A percentile compares a stretch with the other conserved stretches of the same genome.
Conservation (phyloP, 2,797 vertebrate genomes). For the Leptatherina wallacei region DNA sequence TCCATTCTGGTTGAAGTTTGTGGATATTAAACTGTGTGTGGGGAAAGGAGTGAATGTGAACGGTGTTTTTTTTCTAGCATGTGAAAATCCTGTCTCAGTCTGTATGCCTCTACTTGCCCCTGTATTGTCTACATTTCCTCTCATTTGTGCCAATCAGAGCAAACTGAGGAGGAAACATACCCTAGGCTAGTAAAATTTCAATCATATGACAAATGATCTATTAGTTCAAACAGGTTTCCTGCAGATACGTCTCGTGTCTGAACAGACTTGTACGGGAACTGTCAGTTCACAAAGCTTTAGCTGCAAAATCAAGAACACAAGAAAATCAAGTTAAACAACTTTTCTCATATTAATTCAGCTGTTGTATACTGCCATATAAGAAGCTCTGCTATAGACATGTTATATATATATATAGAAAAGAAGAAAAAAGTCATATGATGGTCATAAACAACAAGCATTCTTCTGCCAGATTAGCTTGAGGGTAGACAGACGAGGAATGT, state of each 20-base stretch:
- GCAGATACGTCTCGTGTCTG: constrained; percentile 39
- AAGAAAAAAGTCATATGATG: constrained; percentile 3
- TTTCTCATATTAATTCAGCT: not conserved
- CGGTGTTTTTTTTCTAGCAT: constrained; percentile 30
- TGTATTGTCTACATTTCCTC: constrained; percentile 54
- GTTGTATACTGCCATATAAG: not conserved
- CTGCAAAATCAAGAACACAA: constrained; percentile 20
- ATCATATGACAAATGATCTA: constrained; percentile 60
- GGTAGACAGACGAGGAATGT: constrained; percentile 34
- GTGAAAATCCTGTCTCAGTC: constrained; percentile 38
- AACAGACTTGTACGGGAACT: constrained; percentile 41
- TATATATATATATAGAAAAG: not conserved
- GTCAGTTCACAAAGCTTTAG: constrained; percentile 41
- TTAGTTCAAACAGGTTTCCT: constrained; percentile 44
- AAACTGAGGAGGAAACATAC: constrained; percentile 47
- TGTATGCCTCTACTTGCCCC: constrained; percentile 58
- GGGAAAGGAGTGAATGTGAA: constrained; percentile 39
- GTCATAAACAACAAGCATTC: constrained; percentile 22
- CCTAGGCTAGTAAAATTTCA: constrained; percentile 53
- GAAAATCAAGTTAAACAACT: not conserved
- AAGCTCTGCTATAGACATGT: not conserved
- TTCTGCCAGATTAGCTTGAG: constrained; percentile 40
- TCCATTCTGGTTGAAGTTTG: constrained; percentile 25
- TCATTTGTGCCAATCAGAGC: constrained; percentile 65
- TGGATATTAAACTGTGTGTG: constrained; percentile 27